A percentile compares a stretch with the other conserved stretches of the same genome.
Evolutionary conservation across 1,140 invertebrate genomes (phyloP).

Genomic region (Mercenaria mercenaria): DNA sequence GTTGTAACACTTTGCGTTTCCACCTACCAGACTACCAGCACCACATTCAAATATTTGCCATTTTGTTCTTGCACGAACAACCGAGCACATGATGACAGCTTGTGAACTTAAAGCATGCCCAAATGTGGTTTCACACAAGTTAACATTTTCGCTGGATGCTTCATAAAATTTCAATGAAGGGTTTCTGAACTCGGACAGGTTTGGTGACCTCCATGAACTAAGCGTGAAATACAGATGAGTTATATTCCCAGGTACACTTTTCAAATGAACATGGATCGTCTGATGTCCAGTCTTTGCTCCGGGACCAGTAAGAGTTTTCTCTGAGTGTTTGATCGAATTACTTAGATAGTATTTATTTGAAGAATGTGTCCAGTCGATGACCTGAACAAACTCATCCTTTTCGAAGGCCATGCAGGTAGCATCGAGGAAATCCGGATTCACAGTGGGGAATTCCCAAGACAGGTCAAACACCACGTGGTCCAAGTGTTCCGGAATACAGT

Average conservation of each 20-base stretch:
- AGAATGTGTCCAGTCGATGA: not conserved
- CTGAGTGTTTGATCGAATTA: not conserved
- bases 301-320: not conserved
- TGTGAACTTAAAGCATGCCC: conserved; percentile 24
- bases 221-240: conserved; percentile 47
- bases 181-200: conserved; percentile 34
- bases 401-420: conserved; percentile 16
- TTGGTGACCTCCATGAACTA: conserved; percentile 53
- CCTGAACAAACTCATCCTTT: conserved; percentile 11
- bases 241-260: conserved; percentile 10
- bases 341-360: not conserved
- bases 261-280: conserved; percentile 33
- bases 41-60: conserved; percentile 45
- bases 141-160: not conserved
- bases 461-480: conserved; percentile 36
- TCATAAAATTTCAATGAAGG: conserved; percentile 32
- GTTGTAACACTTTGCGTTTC: conserved; percentile 47
- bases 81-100: conserved; percentile 49
- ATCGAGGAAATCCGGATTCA: conserved; percentile 33
- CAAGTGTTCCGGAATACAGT: conserved; percentile 27
- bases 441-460: conserved; percentile 33
- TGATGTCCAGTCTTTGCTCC: conserved; percentile 36
- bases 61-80: not conserved
- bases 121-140: conserved; percentile 46
- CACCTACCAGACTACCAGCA: not conserved